Conservation (phyloP, 2,888 invertebrate genomes). For the Tenthredo amoena region DNA sequence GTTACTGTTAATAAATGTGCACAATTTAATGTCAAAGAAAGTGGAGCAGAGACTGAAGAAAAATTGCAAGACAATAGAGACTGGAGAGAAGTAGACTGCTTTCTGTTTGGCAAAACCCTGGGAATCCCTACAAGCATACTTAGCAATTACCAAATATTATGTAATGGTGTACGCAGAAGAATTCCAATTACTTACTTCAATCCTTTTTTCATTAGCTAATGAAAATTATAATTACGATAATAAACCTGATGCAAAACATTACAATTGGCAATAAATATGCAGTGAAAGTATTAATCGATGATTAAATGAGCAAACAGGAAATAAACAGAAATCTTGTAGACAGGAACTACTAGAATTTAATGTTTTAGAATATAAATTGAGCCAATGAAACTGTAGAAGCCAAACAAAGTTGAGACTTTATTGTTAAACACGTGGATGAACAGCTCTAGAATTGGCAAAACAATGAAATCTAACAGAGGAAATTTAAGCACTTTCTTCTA, state of each 20-base stretch:
- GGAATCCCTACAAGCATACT: slow-evolving; percentile 58
- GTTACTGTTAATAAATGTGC: neutral
- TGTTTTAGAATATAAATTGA: neutral
- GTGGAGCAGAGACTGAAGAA: slow-evolving; percentile 16
- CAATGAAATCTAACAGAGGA: neutral
- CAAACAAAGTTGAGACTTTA: neutral
- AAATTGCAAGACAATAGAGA: slow-evolving; percentile 14
- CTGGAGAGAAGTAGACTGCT: slow-evolving; percentile 35
- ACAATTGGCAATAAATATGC: neutral
- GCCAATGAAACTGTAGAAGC: neutral
- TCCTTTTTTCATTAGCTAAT: neutral
- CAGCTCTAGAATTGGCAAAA: neutral
- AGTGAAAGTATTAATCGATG: neutral
- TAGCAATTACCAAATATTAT: slow-evolving; percentile 52
- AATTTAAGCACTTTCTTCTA: neutral
- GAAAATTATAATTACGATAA: neutral
- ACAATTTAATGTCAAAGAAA: slow-evolving; percentile 30
- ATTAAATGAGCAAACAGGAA: neutral
- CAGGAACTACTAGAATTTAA: neutral
- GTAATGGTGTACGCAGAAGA: slow-evolving; percentile 12
- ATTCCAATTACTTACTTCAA: neutral
- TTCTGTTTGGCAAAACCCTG: slow-evolving; percentile 54
- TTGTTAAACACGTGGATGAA: neutral
- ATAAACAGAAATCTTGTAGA: neutral
- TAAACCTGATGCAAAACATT: neutral